phyloP scores from a whole-genome alignment of 2,888 invertebrate species.

The Sclerodermus sp. region DNA sequence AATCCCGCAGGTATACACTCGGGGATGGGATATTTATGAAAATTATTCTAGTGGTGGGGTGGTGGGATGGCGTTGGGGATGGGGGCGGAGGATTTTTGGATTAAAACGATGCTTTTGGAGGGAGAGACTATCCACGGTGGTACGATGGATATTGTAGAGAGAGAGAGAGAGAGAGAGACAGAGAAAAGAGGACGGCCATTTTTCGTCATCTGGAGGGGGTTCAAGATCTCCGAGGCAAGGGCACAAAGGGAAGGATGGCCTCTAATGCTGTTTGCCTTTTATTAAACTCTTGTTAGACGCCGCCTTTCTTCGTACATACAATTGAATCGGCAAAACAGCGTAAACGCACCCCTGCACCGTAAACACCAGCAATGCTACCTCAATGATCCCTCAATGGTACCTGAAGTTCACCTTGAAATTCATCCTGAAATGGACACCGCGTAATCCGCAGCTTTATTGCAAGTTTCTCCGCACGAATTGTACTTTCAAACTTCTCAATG shows the following conservation, averaged over 20 bases:
- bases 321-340: constrained; percentile 58
- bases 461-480: no score
- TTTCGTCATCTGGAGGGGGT: no score
- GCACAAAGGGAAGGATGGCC: constrained; percentile 8
- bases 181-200: background rate
- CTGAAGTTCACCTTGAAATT: constrained; percentile 1
- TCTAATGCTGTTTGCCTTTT: constrained; percentile 53
- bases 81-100: no score
- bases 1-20: no score
- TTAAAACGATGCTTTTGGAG: no score
- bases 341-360: constrained; percentile 48
- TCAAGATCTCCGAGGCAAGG: background rate
- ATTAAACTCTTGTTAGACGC: constrained; percentile 58
- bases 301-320: constrained; percentile 51
- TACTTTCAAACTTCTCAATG: no score
- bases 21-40: no score
- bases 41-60: no score
- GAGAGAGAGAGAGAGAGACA: background rate
- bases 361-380: constrained; percentile 27
- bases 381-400: no score
- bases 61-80: no score
- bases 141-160: background rate
- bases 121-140: background rate
- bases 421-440: constrained; percentile 52
- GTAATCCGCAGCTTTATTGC: constrained; percentile 45